Percentiles rank a stretch among this genome's conserved stretches.
Evolutionary conservation across 2,797 vertebrate species (phyloP).

Genomic region (Stomatorhinus walkeri): DNA sequence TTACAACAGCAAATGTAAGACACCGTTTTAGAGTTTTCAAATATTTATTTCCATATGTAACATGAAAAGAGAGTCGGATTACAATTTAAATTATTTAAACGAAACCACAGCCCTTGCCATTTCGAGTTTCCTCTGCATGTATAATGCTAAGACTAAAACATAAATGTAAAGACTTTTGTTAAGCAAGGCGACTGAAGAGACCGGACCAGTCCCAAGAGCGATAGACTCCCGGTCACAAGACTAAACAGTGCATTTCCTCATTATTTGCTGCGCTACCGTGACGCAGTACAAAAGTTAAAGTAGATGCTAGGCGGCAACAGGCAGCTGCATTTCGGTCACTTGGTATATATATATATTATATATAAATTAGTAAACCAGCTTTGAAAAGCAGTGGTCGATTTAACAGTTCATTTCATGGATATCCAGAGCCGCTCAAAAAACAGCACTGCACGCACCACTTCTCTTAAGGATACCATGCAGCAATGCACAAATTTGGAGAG

Average conservation of each 20-base stretch:
- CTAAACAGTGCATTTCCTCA: constrained; percentile 21
- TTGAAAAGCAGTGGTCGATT: background rate
- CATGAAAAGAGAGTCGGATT: background rate
- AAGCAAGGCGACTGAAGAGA: background rate
- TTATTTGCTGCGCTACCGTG: constrained; percentile 28
- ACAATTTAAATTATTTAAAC: background rate
- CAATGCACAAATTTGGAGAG: background rate
- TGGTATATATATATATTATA: background rate
- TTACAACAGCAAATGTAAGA: background rate
- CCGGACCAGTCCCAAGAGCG: background rate
- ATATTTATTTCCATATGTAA: background rate
- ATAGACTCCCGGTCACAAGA: background rate
- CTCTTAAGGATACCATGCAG: background rate
- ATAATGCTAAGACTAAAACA: background rate
- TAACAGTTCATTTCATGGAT: constrained; percentile 8
- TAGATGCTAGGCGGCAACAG: constrained; percentile 20
- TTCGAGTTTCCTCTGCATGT: background rate
- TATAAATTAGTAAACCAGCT: too few relatives aligned
- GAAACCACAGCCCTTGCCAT: background rate
- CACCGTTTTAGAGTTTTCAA: background rate
- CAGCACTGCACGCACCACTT: background rate
- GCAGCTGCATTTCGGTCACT: background rate
- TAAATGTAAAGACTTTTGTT: background rate
- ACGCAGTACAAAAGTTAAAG: constrained; percentile 26
- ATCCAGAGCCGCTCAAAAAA: background rate